phyloP scores from a whole-genome alignment of 2,113 vertebrate genomes.

The Noctilio leporinus region DNA sequence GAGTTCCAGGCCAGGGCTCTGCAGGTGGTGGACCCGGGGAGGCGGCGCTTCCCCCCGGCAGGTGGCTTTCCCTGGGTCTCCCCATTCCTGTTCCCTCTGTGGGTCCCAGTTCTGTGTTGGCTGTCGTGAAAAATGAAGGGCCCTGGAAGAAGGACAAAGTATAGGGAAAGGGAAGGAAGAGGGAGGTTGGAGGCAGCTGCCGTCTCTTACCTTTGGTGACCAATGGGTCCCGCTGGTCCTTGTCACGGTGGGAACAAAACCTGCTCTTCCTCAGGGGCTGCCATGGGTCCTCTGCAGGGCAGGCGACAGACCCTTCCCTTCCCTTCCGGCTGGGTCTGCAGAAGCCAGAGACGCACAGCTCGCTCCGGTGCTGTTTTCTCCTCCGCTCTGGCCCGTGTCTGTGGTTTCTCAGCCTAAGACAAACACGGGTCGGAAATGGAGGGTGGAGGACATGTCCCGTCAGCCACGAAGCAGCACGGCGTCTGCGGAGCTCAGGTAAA shows the following conservation, averaged over 20 bases:
- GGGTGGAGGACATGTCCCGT: neutral
- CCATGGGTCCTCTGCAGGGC: rapidly evolving
- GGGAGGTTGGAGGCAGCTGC: rapidly evolving
- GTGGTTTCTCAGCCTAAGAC: neutral
- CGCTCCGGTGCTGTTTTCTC: neutral
- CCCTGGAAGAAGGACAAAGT: neutral
- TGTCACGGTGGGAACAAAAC: neutral
- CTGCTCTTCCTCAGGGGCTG: neutral
- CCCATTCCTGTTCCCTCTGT: too few relatives aligned
- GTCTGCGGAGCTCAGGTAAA: neutral
- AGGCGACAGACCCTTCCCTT: neutral
- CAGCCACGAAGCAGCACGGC: neutral
- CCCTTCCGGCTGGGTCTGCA: neutral
- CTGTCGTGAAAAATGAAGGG: neutral
- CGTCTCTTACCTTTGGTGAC: neutral
- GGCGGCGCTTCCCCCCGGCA: neutral
- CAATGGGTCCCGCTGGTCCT: neutral
- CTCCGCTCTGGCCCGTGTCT: neutral
- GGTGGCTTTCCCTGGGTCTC: neutral
- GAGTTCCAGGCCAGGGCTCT: neutral
- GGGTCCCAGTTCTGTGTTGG: neutral
- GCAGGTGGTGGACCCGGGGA: neutral
- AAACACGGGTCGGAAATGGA: neutral
- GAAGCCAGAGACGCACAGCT: neutral
- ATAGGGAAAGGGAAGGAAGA: neutral